Evolutionary conservation across 2,888 invertebrate genomes (phyloP).

Genomic region (Choristoneura rosaceana): DNA sequence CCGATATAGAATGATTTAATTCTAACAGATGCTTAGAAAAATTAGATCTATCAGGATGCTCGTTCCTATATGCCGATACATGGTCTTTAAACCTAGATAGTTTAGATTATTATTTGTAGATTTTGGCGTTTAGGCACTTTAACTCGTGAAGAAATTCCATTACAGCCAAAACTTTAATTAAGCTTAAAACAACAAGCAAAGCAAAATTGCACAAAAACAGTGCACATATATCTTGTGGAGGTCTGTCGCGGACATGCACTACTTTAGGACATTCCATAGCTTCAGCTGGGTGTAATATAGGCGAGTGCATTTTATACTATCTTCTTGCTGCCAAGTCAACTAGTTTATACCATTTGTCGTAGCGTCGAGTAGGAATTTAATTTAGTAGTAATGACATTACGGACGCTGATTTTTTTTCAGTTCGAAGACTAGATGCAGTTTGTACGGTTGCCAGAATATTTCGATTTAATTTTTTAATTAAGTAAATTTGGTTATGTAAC

Average conservation of each 20-base stretch:
- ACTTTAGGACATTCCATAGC: conserved; percentile 38
- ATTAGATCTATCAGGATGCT: too few relatives aligned
- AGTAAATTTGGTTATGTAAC: too few relatives aligned
- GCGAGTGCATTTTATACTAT: conserved; percentile 41
- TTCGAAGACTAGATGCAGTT: neutral
- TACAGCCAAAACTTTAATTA: neutral
- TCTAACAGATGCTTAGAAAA: too few relatives aligned
- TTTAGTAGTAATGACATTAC: conserved; percentile 29
- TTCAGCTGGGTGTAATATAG: conserved; percentile 31
- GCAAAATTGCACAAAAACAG: conserved; percentile 26
- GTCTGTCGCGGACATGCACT: conserved; percentile 34
- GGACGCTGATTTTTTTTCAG: conserved; percentile 8
- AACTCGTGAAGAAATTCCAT: neutral
- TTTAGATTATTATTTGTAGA: too few relatives aligned
- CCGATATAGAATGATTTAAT: too few relatives aligned
- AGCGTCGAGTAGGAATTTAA: conserved; percentile 34
- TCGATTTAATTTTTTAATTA: neutral
- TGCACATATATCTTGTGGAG: conserved; percentile 30
- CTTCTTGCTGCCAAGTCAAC: conserved; percentile 38
- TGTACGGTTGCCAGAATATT: neutral
- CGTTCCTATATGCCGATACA: too few relatives aligned
- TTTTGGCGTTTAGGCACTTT: neutral
- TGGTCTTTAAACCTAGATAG: too few relatives aligned
- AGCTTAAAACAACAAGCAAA: conserved; percentile 9
- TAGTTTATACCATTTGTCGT: conserved; percentile 36